phyloP scores from a whole-genome alignment of 2,113 vertebrate genomes.

The Brachypodius melanocephalos region DNA sequence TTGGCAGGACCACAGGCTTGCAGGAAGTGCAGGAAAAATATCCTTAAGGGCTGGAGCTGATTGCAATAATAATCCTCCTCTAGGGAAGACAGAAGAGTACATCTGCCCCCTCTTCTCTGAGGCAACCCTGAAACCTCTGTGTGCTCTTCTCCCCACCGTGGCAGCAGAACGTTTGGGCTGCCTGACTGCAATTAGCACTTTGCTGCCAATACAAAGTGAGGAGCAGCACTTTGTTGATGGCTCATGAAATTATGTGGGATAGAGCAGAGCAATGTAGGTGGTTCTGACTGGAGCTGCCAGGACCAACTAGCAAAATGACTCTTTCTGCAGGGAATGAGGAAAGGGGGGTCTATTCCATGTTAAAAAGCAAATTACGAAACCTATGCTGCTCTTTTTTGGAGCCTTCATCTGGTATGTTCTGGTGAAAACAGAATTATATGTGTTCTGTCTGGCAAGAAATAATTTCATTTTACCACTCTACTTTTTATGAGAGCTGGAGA shows the following conservation, averaged over 20 bases:
- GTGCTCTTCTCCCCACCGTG: accelerated
- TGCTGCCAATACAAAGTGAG: not conserved
- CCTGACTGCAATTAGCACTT: not conserved
- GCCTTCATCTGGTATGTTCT: not conserved
- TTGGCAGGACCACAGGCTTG: not conserved
- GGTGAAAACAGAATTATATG: not conserved
- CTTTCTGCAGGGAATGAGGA: not conserved
- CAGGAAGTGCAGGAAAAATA: not conserved
- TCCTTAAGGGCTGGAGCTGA: not conserved
- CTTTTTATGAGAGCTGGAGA: not conserved
- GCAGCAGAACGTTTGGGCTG: not conserved
- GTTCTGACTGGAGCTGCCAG: slow-evolving; percentile 20
- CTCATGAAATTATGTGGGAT: not conserved
- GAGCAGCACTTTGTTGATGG: not conserved
- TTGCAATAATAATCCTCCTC: not conserved
- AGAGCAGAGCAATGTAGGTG: slow-evolving; percentile 11
- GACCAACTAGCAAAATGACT: not conserved
- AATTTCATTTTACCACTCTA: not conserved
- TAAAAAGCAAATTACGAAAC: not conserved
- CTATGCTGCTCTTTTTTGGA: not conserved
- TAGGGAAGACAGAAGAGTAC: not conserved
- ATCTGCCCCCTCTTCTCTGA: not conserved
- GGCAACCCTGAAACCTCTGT: not conserved
- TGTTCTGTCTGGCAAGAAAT: not conserved
- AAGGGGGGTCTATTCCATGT: not conserved